Conservation (phyloP, 2,888 invertebrate species). For the Ypsolopha sequella region DNA sequence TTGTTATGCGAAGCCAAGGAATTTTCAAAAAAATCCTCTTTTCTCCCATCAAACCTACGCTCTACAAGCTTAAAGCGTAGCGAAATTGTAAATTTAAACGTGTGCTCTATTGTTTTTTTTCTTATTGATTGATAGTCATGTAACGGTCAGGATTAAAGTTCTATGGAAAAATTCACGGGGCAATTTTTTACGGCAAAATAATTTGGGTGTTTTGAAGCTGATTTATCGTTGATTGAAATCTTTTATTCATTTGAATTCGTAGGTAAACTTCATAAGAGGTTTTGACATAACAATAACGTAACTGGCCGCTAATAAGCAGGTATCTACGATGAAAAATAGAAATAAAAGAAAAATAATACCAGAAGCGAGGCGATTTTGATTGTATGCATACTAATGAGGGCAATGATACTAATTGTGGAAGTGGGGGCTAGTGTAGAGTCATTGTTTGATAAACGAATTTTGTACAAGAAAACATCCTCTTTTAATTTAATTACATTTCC, state of each 20-base stretch:
- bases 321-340: conserved; percentile 22
- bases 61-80: conserved; percentile 30
- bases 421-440: too few species aligned
- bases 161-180: neutral
- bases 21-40: conserved; percentile 23
- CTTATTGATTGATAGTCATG: neutral
- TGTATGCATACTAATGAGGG: conserved; percentile 31
- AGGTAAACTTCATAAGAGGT: conserved; percentile 1
- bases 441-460: too few species aligned
- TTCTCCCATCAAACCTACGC: conserved; percentile 13
- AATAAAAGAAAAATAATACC: conserved; percentile 12
- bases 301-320: conserved; percentile 30
- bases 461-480: too few species aligned
- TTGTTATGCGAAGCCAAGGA: conserved; percentile 32
- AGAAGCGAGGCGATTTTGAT: conserved; percentile 15
- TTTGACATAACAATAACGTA: conserved; percentile 23
- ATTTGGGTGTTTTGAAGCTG: neutral
- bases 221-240: neutral
- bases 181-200: neutral
- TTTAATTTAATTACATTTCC: too few species aligned
- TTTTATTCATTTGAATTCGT: neutral
- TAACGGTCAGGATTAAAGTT: neutral
- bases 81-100: conserved; percentile 29
- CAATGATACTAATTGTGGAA: conserved; percentile 15
- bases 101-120: conserved; percentile 27